These are phyloP conservation scores for Radopholus similis DNA, from an alignment of 1,140 invertebrate species.

Conservation along the genomic window DNA sequence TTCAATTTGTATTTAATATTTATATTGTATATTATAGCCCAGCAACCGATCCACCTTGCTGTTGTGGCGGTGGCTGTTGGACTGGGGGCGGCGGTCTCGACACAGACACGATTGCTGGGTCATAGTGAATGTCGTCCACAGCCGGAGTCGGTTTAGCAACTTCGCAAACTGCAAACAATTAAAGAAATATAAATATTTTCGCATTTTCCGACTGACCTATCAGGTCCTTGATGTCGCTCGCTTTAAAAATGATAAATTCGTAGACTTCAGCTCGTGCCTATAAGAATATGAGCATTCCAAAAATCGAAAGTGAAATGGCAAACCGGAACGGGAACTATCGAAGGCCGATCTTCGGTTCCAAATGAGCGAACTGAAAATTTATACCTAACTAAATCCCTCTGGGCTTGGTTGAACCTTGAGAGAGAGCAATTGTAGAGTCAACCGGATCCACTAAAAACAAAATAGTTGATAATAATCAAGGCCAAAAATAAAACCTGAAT, in stretches of 20 bases:
- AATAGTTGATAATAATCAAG: background rate
- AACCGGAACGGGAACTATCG: constrained; percentile 79
- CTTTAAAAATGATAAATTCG: constrained; percentile 89
- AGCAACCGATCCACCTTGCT: background rate
- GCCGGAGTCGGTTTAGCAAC: constrained; percentile 3
- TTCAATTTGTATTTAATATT: background rate
- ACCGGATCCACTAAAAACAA: constrained; percentile 76
- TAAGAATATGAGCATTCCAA: too few species aligned
- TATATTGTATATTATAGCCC: too few species aligned
- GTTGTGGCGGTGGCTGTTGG: constrained; percentile 6
- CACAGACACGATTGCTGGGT: constrained; percentile 27
- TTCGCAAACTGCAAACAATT: constrained; percentile 16
- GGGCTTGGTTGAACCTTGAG: constrained; percentile 73
- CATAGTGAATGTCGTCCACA: constrained; percentile 12
- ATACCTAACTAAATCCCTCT: background rate
- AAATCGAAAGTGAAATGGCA: background rate
- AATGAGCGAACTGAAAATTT: constrained; percentile 86
- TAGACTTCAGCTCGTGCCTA: constrained; percentile 90
- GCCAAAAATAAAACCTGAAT: constrained; percentile 66
- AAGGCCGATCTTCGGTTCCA: constrained; percentile 92
- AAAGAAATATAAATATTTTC: background rate
- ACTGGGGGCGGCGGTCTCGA: background rate
- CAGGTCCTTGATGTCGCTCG: constrained; percentile 97
- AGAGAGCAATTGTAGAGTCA: constrained; percentile 96
- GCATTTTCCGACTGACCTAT: constrained; percentile 60